Evolutionary conservation across 2,888 invertebrate genomes (phyloP), one percentile per base, ranked within the genome.

Genomic region (Hyalella azteca): DNA sequence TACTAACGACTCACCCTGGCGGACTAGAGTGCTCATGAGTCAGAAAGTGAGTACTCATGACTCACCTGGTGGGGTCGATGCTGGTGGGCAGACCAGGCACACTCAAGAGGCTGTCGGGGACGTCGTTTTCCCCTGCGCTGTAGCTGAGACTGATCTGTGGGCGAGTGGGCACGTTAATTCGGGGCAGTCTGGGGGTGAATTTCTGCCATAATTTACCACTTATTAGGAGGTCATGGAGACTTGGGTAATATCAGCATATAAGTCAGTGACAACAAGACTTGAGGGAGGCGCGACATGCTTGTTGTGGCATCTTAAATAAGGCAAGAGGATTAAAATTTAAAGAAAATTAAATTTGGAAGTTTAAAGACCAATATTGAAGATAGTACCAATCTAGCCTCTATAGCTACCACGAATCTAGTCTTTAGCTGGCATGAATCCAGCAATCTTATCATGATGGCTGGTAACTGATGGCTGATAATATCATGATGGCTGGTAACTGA

Each of bases 121-220:
- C 94, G 87, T 92, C 45, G n/a, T 93, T 36, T n/a, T 66, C 88
- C 86, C 91, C 91, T 86, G 92, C 91, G 36, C 93, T 92, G 88
- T 95, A 95, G 87, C 95, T 94, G 88, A 95, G 95, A 82, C 95
- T 95, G 86, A 95, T 92, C 92, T 94, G 89, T n/a, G 90, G 89
- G 82, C 86, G 86, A 19, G 9, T 2, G 85, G 48, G 29, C 22
- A 54, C 11, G 15, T 3, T 54, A 4, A 26, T 11, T 22, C 26
- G 9, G 15, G 19, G 19, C 3, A 15, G 15, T 11, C 15, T 45
- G 45, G 45, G 7, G 15, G 45, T 45, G n/a, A n/a, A n/a, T n/a
- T n/a, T n/a, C n/a, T n/a, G n/a, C n/a, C n/a, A n/a, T n/a, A n/a
- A n/a, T 45, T 45, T 45, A 7, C 45, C 15, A 45, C 7, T 49